Evolutionary conservation across 2,888 invertebrate species (phyloP).

Genomic region (Eutolmus rufibarbis): DNA sequence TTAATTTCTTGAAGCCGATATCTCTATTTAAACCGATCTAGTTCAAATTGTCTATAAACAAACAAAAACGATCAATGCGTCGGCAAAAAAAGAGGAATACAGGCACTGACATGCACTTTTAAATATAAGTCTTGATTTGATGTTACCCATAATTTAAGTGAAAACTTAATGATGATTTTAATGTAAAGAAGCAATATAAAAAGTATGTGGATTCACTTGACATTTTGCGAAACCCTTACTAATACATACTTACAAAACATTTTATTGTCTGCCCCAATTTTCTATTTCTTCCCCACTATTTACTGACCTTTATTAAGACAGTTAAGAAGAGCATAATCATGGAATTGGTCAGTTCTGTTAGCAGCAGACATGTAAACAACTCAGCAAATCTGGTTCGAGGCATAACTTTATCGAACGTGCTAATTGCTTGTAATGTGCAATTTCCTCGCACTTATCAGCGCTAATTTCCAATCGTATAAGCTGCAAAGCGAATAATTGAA

Average conservation of each 20-base stretch:
- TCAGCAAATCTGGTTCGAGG: not conserved
- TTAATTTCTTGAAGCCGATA: conserved; percentile 15
- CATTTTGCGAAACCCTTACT: not conserved
- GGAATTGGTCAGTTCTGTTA: not conserved
- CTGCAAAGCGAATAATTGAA: not conserved
- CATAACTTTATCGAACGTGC: not conserved
- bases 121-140: not conserved
- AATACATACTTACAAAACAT: not conserved
- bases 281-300: not conserved
- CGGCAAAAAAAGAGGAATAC: not conserved
- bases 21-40: conserved; percentile 6
- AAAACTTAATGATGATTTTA: not conserved
- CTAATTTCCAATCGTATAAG: not conserved
- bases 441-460: not conserved
- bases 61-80: not conserved
- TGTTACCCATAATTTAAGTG: not conserved
- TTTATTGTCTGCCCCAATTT: not conserved
- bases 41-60: not conserved
- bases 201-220: not conserved
- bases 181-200: not conserved
- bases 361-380: not conserved
- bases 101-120: not conserved
- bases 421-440: not conserved
- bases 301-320: not conserved
- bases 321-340: not conserved